Evolutionary conservation across 1,140 invertebrate genomes (phyloP), one percentile per base, ranked within the genome.

Genomic region (Drosophila bipectinata): DNA sequence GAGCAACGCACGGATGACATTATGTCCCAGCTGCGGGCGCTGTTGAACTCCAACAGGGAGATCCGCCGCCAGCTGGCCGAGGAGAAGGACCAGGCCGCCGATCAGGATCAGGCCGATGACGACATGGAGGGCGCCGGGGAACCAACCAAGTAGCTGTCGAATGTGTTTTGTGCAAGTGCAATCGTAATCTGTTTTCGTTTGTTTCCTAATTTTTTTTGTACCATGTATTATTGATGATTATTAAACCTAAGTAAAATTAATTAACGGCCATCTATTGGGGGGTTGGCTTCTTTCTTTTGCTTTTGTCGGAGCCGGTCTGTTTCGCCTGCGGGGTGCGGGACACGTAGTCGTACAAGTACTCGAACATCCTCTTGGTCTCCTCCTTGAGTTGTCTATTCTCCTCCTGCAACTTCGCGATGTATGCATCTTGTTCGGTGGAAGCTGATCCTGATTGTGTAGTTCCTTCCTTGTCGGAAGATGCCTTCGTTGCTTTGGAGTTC

Each of bases 1-100:
- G 97, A 98, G 91, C 93, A 94, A 64, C 96, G 96, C 72, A 97
- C 96, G 92, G 96, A 97, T 79, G 93, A 94, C 68, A 96, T 97
- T 68, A 94, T 95, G 82, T 94, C 94, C 39, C 94, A 96, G 91
- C 88, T 97, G 12, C 92, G 94, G 10, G 94, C 96, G 81, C 90
- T 97, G 10, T 90, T 97, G 1, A 93, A 96, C 84, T 95, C 95
- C 1, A 97, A 95, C 91, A 93, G 94, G 62, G 94, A 96, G 84
- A 94, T 96, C 45, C 93, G 96, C 3, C 87, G 90, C n/a, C 72
- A 82, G 41, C 30, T 91, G 21, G 87, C 87, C 1, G 39, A 82
- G 30, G 79, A 91, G 26, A 83, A 88, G 41, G 41, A 44, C 7
- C 41, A 44, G 39, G 39, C 3, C 32, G 4, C 52, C 12, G 57